A percentile compares a stretch with the other conserved stretches of the same genome.
These are phyloP conservation scores for Apocheima hispidaria DNA, from an alignment of 2,888 invertebrate genomes.

Conservation along the genomic window DNA sequence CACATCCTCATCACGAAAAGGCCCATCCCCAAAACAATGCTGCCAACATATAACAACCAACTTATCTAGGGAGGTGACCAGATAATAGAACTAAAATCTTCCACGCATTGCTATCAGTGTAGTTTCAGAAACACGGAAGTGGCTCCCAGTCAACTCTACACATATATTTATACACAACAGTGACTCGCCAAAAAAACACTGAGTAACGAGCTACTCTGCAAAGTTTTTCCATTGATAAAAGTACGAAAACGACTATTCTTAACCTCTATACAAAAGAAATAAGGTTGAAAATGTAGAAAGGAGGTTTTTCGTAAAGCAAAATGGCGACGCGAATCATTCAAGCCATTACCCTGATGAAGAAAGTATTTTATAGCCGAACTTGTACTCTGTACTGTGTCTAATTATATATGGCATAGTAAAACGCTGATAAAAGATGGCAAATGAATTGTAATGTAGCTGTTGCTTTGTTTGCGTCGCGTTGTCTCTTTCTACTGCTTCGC, in stretches of 20 bases:
- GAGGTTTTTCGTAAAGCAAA: slow-evolving; percentile 24
- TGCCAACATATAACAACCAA: slow-evolving; percentile 35
- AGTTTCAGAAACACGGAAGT: not conserved
- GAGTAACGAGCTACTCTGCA: slow-evolving; percentile 48
- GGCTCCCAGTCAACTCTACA: not conserved
- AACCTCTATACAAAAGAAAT: slow-evolving; percentile 28
- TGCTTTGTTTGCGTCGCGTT: not conserved
- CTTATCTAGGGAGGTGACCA: not conserved
- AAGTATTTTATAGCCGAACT: slow-evolving; percentile 63
- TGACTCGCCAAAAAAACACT: slow-evolving; percentile 61
- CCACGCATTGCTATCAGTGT: not conserved
- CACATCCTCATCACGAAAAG: slow-evolving; percentile 47
- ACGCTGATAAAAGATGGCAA: slow-evolving; percentile 8
- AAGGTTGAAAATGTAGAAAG: slow-evolving; percentile 33
- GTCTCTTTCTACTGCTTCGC: no score
- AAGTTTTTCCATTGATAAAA: slow-evolving; percentile 21
- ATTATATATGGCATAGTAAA: slow-evolving; percentile 36
- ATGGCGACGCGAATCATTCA: slow-evolving; percentile 56
- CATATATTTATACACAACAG: slow-evolving; percentile 39
- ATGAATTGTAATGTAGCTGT: not conserved
- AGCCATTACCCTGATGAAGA: slow-evolving; percentile 72
- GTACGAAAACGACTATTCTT: slow-evolving; percentile 15
- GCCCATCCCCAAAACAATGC: slow-evolving; percentile 45
- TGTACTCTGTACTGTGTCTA: slow-evolving; percentile 42
- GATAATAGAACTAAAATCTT: not conserved